Base-by-base conservation (phyloP, 2,888 invertebrate species). In the Pantelozetes paolii region DNA sequence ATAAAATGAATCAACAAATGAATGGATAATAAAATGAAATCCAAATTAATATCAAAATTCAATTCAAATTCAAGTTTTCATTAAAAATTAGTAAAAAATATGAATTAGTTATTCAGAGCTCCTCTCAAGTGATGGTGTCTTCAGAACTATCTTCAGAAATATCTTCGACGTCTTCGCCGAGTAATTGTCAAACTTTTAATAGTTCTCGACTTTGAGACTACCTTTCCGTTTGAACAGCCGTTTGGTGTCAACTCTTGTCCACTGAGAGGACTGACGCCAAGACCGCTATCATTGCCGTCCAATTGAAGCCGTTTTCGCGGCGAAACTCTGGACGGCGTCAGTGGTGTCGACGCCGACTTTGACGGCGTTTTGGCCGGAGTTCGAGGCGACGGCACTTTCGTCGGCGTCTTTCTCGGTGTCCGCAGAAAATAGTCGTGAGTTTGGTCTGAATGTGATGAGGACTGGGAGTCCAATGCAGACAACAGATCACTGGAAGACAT, bases 241-340 rank as follows among this genome's bases (percentile, higher is more conserved):
- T 54, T 54, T 23, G 54, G 54, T 26, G 54, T 54, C 54, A 23
- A 20, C 6, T 54, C 54, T 5, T n/a, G 6, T n/a, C 23, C 54
- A 26, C 54, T 54, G 6, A 54, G 54, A 8, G 54, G 54, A 54
- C 54, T 67, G 3, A 67, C 13, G 13, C 67, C 67, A 11, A 67
- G 15, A 40, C 67, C 67, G 42, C 40, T 40, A 15, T 67, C 67
- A 40, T 67, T 40, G 42, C 67, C 26, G 23, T 67, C 42, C 67
- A 67, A 67, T 40, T 23, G 67, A n/a, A 67, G 42, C 2, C 67
- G 67, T 23, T 67, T 67, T 67, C 67, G 67, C 23, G 40, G 67
- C n/a, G 67, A 67, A 15, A 67, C n/a, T 62, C 62, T 32, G n/a
- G n/a, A 3, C 20, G 13, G 15, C 30, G 62, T n/a, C 18, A 62